Evolutionary conservation across 2,797 vertebrate species (phyloP), one percentile per base, ranked within the genome.

Genomic region (Lacerta viridis): DNA sequence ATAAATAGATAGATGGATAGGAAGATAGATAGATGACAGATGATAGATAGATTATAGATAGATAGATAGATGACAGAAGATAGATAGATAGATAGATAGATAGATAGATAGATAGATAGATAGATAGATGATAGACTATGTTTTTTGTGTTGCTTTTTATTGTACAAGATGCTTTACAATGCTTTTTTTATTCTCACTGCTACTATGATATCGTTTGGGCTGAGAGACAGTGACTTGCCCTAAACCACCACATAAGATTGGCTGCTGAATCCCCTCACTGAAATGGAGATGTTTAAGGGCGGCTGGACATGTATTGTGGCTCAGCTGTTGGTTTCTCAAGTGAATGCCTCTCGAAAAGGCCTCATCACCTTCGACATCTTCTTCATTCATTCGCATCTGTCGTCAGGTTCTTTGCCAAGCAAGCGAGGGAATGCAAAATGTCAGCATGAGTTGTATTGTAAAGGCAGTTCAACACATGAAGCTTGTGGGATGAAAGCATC

Each of bases 371-470:
- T 29, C 11, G 69, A 69, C 27, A 84, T 71, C 33, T 41, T 88
- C 83, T 50, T 43, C 80, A 84, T 71, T 88, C 74, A 59, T 88
- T 78, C 33, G 36, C 55, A 59, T 80, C 78, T 59, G 55, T 88
- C 23, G 33, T 79, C 69, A 41, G 41, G 33, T 50, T 84, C 36
- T 27, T 18, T 84, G 36, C 33, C 36, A 84, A 61, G 33, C 18
- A 71, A 23, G 50, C 25, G 5, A 84, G 50, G n/a, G 46, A 84
- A 3, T 4, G 7, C 86, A 87, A 81, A 36, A 82, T 76, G 36
- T 68, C 29, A 36, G 39, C 46, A 77, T 41, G 43, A n/a, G 33
- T 33, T 2, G 69, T 88, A 69, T 11, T 59, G 33, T 78, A 88
- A 88, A 33, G 46, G 50, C 81, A 84, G 78, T 59, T 78, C 20